Conservation (phyloP, 2,797 vertebrate species). For the Pelochelys cantorii region DNA sequence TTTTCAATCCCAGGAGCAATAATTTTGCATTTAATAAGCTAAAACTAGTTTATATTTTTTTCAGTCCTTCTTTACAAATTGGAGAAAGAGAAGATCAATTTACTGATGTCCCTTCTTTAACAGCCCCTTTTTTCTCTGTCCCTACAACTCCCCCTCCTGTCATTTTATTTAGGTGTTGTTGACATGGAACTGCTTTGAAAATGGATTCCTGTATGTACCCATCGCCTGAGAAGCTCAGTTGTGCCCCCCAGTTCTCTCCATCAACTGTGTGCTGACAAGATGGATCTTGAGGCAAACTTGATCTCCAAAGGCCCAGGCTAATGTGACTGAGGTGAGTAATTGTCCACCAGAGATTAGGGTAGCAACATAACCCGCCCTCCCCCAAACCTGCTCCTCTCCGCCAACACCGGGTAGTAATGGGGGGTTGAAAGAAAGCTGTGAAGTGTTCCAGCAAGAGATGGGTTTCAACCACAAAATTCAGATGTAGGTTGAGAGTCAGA, state of each 20-base stretch:
- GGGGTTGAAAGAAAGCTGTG: neutral
- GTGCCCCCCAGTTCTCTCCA: too few relatives aligned
- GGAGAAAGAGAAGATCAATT: neutral
- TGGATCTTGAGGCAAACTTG: too few relatives aligned
- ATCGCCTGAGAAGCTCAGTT: too few relatives aligned
- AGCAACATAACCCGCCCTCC: neutral
- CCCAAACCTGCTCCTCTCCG: too few relatives aligned
- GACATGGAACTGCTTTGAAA: neutral
- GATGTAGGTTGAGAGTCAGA: neutral
- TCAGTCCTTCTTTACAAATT: neutral
- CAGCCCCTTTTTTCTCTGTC: neutral
- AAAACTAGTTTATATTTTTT: neutral
- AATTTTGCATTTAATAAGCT: too few relatives aligned
- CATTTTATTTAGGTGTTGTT: neutral
- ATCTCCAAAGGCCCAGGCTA: too few relatives aligned
- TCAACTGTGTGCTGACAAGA: too few relatives aligned
- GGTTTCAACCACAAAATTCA: neutral
- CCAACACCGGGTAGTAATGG: neutral
- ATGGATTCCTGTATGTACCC: too few relatives aligned
- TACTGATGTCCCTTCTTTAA: neutral
- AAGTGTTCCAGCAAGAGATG: neutral
- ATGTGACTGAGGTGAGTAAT: too few relatives aligned
- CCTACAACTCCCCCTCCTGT: neutral
- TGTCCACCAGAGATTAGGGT: neutral
- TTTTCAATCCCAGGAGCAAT: too few relatives aligned